A percentile compares a stretch with the other conserved stretches of the same genome.
phyloP scores from a whole-genome alignment of 2,888 invertebrate species.

The Tiliacea aurago region DNA sequence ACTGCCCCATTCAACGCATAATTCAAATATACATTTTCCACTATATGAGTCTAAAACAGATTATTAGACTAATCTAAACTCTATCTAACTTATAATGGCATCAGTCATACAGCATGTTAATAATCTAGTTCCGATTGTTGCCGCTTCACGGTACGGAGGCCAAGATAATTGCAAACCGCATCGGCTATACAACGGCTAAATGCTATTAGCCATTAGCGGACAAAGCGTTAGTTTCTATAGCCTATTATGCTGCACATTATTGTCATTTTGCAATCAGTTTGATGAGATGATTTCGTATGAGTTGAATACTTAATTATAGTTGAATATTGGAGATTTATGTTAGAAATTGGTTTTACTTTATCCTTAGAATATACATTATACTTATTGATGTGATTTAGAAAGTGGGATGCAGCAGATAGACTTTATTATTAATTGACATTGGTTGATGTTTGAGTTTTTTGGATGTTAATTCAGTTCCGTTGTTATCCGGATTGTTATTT shows the following conservation, averaged over 20 bases:
- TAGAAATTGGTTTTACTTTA: conserved; percentile 8
- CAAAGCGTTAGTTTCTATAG: conserved; percentile 58
- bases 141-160: conserved; percentile 65
- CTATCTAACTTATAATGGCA: conserved; percentile 63
- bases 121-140: conserved; percentile 67
- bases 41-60: conserved; percentile 10
- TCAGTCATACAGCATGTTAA: conserved; percentile 65
- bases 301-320: conserved; percentile 56
- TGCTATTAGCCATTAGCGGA: conserved; percentile 63
- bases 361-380: not conserved
- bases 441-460: not conserved
- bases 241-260: conserved; percentile 54
- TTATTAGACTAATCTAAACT: conserved; percentile 34
- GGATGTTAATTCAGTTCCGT: too few relatives aligned
- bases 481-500: too few relatives aligned
- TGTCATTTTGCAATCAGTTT: conserved; percentile 58
- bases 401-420: not conserved
- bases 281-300: conserved; percentile 58
- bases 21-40: conserved; percentile 45
- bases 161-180: conserved; percentile 64
- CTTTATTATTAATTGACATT: too few relatives aligned
- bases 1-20: conserved; percentile 16
- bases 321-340: conserved; percentile 35
- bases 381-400: not conserved
- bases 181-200: conserved; percentile 50